Conservation (phyloP, 2,888 invertebrate genomes). For the Smittia sp. region DNA sequence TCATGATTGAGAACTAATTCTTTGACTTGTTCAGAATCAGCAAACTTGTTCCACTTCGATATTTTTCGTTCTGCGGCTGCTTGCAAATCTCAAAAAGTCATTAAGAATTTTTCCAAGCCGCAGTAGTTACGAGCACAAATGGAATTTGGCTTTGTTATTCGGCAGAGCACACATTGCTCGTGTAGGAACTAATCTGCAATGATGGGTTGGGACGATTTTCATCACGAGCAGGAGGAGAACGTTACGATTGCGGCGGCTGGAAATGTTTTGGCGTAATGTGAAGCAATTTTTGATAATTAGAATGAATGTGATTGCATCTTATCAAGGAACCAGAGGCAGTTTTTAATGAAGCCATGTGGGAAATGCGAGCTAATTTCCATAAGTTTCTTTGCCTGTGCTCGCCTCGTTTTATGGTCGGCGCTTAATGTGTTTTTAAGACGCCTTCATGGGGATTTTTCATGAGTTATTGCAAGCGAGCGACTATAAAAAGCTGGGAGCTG, state of each 20-base stretch:
- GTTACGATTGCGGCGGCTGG: not conserved
- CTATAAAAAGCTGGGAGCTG: not conserved
- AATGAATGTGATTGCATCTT: not conserved
- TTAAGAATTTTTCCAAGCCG: no score
- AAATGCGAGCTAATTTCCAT: not conserved
- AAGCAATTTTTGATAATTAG: not conserved
- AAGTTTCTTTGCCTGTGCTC: not conserved
- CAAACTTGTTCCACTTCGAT: no score
- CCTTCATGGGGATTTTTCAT: constrained; percentile 9
- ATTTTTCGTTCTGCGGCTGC: no score
- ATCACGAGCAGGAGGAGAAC: not conserved
- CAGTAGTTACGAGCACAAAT: no score
- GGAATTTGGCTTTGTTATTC: no score
- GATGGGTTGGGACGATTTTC: not conserved
- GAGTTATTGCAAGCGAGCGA: not conserved
- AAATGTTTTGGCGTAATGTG: not conserved
- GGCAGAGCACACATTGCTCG: not conserved
- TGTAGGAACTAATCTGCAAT: not conserved
- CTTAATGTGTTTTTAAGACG: constrained; percentile 9
- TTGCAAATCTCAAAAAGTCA: no score
- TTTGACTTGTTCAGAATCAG: no score
- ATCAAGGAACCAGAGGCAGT: not conserved
- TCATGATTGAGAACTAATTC: no score
- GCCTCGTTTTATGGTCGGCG: not conserved
- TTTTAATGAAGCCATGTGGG: not conserved